phyloP scores from a whole-genome alignment of 2,113 vertebrate genomes.

The Arizona elegans region DNA sequence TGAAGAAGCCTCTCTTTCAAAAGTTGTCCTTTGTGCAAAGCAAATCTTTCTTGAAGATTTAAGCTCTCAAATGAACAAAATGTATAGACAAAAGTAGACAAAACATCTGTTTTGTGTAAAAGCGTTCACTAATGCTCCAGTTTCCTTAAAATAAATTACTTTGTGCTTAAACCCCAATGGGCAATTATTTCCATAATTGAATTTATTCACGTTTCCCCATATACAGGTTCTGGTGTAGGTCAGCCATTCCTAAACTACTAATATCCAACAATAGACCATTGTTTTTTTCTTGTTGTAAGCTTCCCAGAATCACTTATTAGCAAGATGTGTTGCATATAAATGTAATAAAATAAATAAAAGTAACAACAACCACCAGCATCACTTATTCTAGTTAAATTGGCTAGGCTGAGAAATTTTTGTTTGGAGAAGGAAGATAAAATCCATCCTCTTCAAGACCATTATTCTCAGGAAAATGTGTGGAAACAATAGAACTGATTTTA shows the following conservation, averaged over 20 bases:
- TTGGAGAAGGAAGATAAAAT: not conserved
- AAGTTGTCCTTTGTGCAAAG: not conserved
- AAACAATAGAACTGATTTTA: not conserved
- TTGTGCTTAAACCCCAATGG: not conserved
- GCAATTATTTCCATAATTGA: not conserved
- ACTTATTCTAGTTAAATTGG: not conserved
- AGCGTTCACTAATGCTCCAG: not conserved
- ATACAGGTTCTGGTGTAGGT: not conserved
- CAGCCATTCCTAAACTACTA: not conserved
- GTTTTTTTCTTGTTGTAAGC: not conserved
- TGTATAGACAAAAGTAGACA: not conserved
- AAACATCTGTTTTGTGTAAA: not conserved
- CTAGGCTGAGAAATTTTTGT: not conserved
- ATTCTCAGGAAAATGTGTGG: not conserved
- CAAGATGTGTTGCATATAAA: not conserved
- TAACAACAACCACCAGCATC: not conserved
- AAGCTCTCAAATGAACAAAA: not conserved
- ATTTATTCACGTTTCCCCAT: not conserved
- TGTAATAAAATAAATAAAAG: not conserved
- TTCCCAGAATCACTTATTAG: not conserved
- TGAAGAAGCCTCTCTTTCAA: no score
- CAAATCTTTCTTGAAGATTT: not conserved
- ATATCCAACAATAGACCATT: not conserved
- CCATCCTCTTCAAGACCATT: not conserved
- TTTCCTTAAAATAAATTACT: not conserved